Evolutionary conservation across 1,140 invertebrate genomes (phyloP), one percentile per base, ranked within the genome.

Genomic region (Drosophila dunni): DNA sequence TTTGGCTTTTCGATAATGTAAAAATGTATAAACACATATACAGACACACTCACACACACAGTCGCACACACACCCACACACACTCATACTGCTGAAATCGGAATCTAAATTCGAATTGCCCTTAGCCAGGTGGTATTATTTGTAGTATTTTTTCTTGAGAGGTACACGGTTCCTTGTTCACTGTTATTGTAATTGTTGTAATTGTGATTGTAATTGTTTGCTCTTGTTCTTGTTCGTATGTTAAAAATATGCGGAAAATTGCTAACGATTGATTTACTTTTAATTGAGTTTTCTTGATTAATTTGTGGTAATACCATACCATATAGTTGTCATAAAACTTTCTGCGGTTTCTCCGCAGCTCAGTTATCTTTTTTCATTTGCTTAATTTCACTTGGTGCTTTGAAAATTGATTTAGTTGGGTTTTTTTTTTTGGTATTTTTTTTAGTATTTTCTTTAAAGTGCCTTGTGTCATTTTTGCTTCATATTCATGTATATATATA

Each of bases 131-230:
- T 61, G 36, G 24, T 29, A 5, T 29, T 29, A 29, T 29, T 29
- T 29, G 17, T 29, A 29, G 24, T 29, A 29, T 29, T 29, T 29
- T 29, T 29, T 29, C 6, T 61, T 54, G 57, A 77, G 66, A 84
- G 81, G 81, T 84, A 84, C 81, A 85, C 69, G 81, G 65, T 84
- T 84, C 53, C 81, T 77, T 84, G 62, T 81, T 81, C 78, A 69
- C 65, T 69, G 74, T 81, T 74, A 54, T 38, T 42, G 58, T 69
- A 42, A 44, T 44, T 54, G 7, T 29, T 46, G 44, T 69, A 53
- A 44, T 51, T 38, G 54, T 71, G 44, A 20, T 67, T 75, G 13
- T 42, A 20, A 8, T 60, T 45, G 29, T 20, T 20, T 20, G 24
- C 24, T 20, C 17, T 40, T 61, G 15, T 24, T 33, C 33, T 29